A percentile compares a stretch with the other conserved stretches of the same genome.
Conservation (phyloP, 2,888 invertebrate species). For the Drosophila leonis region DNA sequence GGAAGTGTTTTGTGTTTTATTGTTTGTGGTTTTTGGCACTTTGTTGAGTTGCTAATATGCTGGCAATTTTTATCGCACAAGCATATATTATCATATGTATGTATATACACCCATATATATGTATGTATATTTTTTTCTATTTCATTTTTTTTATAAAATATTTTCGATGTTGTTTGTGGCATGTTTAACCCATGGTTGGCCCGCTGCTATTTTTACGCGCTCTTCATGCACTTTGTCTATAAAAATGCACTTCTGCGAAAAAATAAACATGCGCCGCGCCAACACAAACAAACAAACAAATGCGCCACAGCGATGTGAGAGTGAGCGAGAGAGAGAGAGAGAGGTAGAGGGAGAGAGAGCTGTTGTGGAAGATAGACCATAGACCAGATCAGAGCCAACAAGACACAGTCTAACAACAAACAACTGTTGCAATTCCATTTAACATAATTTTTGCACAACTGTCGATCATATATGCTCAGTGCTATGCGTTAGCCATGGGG, state of each 20-base stretch:
- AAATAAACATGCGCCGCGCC: slow-evolving; percentile 68
- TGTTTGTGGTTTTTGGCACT: slow-evolving; percentile 30
- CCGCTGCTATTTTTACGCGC: slow-evolving; percentile 51
- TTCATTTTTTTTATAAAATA: slow-evolving; percentile 21
- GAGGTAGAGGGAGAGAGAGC: not conserved
- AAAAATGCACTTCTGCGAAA: slow-evolving; percentile 79
- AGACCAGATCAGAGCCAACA: slow-evolving; percentile 20
- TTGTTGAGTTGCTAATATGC: slow-evolving; percentile 45
- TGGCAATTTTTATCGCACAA: slow-evolving; percentile 26
- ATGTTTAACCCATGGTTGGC: slow-evolving; percentile 48
- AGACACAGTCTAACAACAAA: slow-evolving; percentile 73
- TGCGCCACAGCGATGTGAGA: not conserved
- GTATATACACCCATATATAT: too few species aligned
- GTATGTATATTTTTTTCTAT: slow-evolving; percentile 2
- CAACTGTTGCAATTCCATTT: slow-evolving; percentile 79
- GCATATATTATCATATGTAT: not conserved
- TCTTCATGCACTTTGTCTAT: slow-evolving; percentile 67
- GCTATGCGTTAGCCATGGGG: not conserved
- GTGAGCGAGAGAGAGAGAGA: not conserved
- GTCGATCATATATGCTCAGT: slow-evolving; percentile 64
- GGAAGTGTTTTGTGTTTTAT: slow-evolving; percentile 49
- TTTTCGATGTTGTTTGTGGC: slow-evolving; percentile 19
- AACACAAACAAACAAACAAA: slow-evolving; percentile 49
- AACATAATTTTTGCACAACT: slow-evolving; percentile 66
- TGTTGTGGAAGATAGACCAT: not conserved